Percentiles rank a stretch among this genome's conserved stretches.
These are phyloP conservation scores for Lutjanus campechanus DNA, from an alignment of 2,797 vertebrate genomes.

Conservation along the genomic window DNA sequence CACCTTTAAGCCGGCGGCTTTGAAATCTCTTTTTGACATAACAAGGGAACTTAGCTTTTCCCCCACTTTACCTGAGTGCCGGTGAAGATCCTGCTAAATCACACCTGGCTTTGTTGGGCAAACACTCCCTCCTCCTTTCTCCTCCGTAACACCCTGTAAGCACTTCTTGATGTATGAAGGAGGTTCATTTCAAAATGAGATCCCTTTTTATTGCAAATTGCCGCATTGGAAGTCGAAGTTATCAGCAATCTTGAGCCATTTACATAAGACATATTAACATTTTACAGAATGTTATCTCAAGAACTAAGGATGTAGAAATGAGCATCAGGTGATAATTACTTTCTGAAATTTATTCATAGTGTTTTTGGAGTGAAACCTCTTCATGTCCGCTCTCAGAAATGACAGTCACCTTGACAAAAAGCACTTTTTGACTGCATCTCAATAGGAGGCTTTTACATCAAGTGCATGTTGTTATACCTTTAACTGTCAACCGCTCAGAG, in stretches of 20 bases:
- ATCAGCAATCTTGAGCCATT: constrained; percentile 36
- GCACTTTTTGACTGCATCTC: constrained; percentile 48
- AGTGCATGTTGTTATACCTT: constrained; percentile 66
- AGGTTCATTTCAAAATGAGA: constrained; percentile 46
- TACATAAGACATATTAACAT: constrained; percentile 51
- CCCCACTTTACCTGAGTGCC: constrained; percentile 78
- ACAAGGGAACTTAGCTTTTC: constrained; percentile 66
- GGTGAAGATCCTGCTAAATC: constrained; percentile 76
- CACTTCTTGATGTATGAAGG: constrained; percentile 37
- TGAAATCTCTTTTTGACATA: constrained; percentile 69
- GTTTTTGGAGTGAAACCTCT: constrained; percentile 50
- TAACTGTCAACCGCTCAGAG: constrained; percentile 54
- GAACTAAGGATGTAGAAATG: constrained; percentile 26
- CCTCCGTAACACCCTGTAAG: constrained; percentile 32
- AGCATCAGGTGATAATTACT: constrained; percentile 72
- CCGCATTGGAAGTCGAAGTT: constrained; percentile 21
- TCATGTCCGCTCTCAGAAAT: constrained; percentile 30
- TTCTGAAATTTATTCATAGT: constrained; percentile 58
- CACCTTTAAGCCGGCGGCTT: constrained; percentile 76
- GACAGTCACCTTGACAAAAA: constrained; percentile 54
- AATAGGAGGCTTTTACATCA: constrained; percentile 50
- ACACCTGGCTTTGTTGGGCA: constrained; percentile 82
- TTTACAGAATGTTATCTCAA: constrained; percentile 36
- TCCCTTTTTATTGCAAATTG: constrained; percentile 33
- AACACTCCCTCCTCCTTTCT: constrained; percentile 54